These are phyloP conservation scores for Cosmia pyralina DNA, from an alignment of 2,888 invertebrate genomes.

Conservation along the genomic window DNA sequence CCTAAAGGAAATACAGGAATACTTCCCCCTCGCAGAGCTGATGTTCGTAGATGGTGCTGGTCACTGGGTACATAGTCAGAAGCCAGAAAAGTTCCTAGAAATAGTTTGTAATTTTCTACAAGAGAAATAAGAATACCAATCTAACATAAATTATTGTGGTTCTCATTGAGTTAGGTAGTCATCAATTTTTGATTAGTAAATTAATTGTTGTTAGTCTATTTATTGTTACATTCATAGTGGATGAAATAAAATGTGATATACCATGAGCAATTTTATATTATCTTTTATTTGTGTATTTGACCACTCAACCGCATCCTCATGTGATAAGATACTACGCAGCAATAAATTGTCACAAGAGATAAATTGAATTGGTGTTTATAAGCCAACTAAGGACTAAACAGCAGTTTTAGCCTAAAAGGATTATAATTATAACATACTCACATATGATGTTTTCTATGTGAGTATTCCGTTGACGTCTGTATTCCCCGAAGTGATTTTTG, in stretches of 20 bases:
- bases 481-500: too few relatives aligned
- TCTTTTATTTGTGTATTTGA: conserved; percentile 21
- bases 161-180: conserved; percentile 50
- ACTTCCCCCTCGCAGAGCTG: conserved; percentile 94
- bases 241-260: conserved; percentile 55
- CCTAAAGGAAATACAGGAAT: conserved; percentile 91
- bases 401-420: too few relatives aligned
- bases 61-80: conserved; percentile 98
- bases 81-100: conserved; percentile 94
- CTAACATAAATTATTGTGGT: conserved; percentile 68
- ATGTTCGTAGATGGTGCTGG: conserved; percentile 94
- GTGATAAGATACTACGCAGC: conserved; percentile 7
- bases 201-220: conserved; percentile 57
- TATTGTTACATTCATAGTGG: conserved; percentile 51
- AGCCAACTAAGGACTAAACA: not conserved
- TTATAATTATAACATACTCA: too few relatives aligned
- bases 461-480: too few relatives aligned
- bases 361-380: not conserved
- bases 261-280: not conserved
- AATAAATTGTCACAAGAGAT: conserved; percentile 5
- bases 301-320: conserved; percentile 31
- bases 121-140: conserved; percentile 75
- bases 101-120: conserved; percentile 91
- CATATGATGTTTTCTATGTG: too few relatives aligned
- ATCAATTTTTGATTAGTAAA: conserved; percentile 60